phyloP scores from a whole-genome alignment of 1,140 invertebrate genomes.

The Watersipora subatra region DNA sequence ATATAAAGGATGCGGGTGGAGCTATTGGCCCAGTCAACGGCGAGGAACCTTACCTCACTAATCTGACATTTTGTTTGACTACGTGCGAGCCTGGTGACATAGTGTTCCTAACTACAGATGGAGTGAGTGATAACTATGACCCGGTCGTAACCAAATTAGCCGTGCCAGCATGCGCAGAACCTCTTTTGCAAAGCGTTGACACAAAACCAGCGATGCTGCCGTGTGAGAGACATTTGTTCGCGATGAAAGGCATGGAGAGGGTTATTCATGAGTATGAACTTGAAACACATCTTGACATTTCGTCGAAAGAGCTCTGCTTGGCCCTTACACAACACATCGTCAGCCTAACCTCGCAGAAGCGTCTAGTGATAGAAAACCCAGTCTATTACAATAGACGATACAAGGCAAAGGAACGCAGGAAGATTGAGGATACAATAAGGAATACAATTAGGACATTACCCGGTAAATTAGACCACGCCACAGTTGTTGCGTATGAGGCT shows the following conservation, averaged over 20 bases:
- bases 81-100: slow-evolving; percentile 68
- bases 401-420: slow-evolving; percentile 26
- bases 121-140: slow-evolving; percentile 86
- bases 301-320: slow-evolving; percentile 38
- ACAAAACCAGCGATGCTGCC: slow-evolving; percentile 25
- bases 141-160: slow-evolving; percentile 85
- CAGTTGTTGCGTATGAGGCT: slow-evolving; percentile 66
- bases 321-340: slow-evolving; percentile 37
- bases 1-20: slow-evolving; percentile 80
- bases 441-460: slow-evolving; percentile 49
- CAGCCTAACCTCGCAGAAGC: slow-evolving; percentile 31
- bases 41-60: slow-evolving; percentile 72
- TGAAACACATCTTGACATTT: slow-evolving; percentile 29
- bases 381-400: slow-evolving; percentile 26
- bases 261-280: slow-evolving; percentile 37
- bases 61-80: slow-evolving; percentile 76
- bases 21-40: slow-evolving; percentile 75
- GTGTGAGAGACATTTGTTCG: slow-evolving; percentile 35
- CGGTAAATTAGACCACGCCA: slow-evolving; percentile 84
- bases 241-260: slow-evolving; percentile 40
- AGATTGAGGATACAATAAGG: slow-evolving; percentile 32
- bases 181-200: slow-evolving; percentile 8
- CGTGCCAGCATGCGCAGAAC: slow-evolving; percentile 38
- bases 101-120: slow-evolving; percentile 77
- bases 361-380: slow-evolving; percentile 37